Percentiles rank a stretch among this genome's conserved stretches.
Evolutionary conservation across 1,140 invertebrate species (phyloP).

Genomic region (Aphidius ervi): DNA sequence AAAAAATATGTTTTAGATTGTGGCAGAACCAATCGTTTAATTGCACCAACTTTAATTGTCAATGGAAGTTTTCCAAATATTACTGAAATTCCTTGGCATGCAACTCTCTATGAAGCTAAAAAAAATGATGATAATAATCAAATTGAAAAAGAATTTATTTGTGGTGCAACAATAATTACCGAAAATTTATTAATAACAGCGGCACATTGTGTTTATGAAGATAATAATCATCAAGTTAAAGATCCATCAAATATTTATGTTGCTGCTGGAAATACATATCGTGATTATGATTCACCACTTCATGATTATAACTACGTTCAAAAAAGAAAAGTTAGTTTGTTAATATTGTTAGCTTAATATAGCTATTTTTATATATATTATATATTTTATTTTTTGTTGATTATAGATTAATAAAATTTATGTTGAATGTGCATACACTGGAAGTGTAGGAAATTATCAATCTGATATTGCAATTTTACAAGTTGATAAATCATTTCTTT

Average conservation of each 20-base stretch:
- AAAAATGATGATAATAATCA: neutral
- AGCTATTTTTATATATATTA: neutral
- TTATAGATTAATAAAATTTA: conserved; percentile 43
- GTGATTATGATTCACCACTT: conserved; percentile 36
- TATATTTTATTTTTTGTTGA: neutral
- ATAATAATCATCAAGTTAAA: conserved; percentile 17
- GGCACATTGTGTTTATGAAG: conserved; percentile 48
- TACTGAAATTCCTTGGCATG: conserved; percentile 49
- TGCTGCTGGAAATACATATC: conserved; percentile 40
- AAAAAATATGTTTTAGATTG: conserved; percentile 38
- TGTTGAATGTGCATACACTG: conserved; percentile 37
- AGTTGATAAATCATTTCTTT: conserved; percentile 32
- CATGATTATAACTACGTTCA: conserved; percentile 33
- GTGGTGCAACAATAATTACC: conserved; percentile 45
- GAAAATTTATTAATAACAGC: conserved; percentile 43
- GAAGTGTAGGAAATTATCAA: conserved; percentile 40
- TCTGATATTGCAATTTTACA: conserved; percentile 45
- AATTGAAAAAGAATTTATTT: conserved; percentile 37
- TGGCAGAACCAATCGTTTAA: conserved; percentile 26
- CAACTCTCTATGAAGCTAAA: conserved; percentile 36
- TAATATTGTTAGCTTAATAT: neutral
- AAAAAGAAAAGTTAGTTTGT: conserved; percentile 30
- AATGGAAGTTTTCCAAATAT: conserved; percentile 34
- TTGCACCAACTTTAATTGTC: conserved; percentile 32
- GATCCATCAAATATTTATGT: conserved; percentile 30